Percentiles rank a stretch among this genome's conserved stretches.
phyloP scores from a whole-genome alignment of 2,797 vertebrate species.

The Neostethus bicornis region DNA sequence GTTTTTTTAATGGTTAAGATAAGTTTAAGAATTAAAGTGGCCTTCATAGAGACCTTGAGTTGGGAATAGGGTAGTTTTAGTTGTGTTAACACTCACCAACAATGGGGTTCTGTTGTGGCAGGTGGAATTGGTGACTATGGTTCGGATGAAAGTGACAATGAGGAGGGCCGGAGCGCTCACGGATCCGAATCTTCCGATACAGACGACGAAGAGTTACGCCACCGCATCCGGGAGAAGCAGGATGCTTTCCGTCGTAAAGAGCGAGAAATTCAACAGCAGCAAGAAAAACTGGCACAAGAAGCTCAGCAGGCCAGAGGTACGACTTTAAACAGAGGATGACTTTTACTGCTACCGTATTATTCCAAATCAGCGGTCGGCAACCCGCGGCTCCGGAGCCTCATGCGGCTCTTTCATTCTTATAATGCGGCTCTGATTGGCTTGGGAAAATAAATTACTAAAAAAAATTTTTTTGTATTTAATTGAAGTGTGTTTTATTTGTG shows the following conservation, averaged over 20 bases:
- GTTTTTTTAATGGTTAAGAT: constrained; percentile 9
- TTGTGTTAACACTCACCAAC: constrained; percentile 62
- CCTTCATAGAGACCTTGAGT: constrained; percentile 42
- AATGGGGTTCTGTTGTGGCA: constrained; percentile 86
- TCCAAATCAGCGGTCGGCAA: too few species aligned
- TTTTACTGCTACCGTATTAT: too few species aligned
- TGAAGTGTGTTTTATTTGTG: too few species aligned
- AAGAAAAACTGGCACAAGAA: constrained; percentile 91
- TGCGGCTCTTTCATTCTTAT: too few species aligned
- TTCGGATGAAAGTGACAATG: constrained; percentile 96
- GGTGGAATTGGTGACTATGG: constrained; percentile 98
- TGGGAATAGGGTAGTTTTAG: constrained; percentile 41
- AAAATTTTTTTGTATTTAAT: too few species aligned
- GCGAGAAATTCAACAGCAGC: constrained; percentile 87
- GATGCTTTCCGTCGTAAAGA: constrained; percentile 98
- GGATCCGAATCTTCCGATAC: constrained; percentile 97
- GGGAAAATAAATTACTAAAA: too few species aligned
- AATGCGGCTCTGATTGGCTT: too few species aligned
- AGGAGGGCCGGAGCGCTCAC: constrained; percentile 86
- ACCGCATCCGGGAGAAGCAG: constrained; percentile 97
- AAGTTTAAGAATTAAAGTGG: constrained; percentile 26
- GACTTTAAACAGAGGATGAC: constrained; percentile 4
- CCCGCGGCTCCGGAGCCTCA: too few species aligned
- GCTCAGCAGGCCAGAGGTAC: constrained; percentile 79
- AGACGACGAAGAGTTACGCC: constrained; percentile 94